phyloP scores from a whole-genome alignment of 2,888 invertebrate genomes.

The Limnephilus marmoratus region DNA sequence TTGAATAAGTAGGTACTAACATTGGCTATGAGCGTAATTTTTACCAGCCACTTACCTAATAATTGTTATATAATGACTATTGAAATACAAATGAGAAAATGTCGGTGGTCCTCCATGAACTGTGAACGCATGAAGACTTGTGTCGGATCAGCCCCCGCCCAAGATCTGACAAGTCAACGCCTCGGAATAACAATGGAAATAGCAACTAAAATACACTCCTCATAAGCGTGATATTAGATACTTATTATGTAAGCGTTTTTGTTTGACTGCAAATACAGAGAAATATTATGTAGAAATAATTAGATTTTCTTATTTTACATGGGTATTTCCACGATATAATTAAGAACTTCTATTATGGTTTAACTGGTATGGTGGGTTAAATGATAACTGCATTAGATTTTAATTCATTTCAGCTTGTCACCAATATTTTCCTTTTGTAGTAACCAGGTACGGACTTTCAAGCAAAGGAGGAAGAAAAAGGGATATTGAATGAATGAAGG shows the following conservation, averaged over 20 bases:
- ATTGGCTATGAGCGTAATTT: not conserved
- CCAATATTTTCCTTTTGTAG: not conserved
- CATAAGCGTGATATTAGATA: not conserved
- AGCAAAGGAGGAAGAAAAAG: too few relatives aligned
- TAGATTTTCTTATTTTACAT: not conserved
- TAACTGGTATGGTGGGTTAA: not conserved
- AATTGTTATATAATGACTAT: not conserved
- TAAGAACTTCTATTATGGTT: not conserved
- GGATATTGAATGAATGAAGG: too few relatives aligned
- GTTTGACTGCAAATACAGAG: not conserved
- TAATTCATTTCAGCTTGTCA: not conserved
- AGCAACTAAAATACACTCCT: conserved; percentile 13
- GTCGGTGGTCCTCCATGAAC: not conserved
- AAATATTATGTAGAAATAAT: not conserved
- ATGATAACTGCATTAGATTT: not conserved
- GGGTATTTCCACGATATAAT: not conserved
- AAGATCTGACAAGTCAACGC: conserved; percentile 7
- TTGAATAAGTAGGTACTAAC: not conserved
- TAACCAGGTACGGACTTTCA: too few relatives aligned
- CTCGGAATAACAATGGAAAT: conserved; percentile 17
- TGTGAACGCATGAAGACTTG: not conserved
- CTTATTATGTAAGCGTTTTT: not conserved
- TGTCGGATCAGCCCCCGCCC: not conserved
- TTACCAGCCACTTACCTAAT: not conserved
- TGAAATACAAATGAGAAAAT: not conserved